phyloP scores from a whole-genome alignment of 2,113 vertebrate species.

The Cinclus mexicanus region DNA sequence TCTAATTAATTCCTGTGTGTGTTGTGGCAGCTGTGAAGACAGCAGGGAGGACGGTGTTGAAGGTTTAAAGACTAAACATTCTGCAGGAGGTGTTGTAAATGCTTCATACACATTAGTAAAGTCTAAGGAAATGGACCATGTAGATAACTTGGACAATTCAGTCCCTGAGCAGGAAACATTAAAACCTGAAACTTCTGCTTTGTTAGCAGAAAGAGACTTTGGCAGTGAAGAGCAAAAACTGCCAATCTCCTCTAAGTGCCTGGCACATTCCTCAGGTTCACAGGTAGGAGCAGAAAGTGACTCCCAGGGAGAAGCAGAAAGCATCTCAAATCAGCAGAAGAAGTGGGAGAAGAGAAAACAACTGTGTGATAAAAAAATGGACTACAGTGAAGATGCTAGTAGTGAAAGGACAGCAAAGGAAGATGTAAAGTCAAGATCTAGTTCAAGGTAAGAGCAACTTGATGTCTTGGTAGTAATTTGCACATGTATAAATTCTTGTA shows the following conservation, averaged over 20 bases:
- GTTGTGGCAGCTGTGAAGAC: conserved; percentile 90
- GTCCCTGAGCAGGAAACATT: conserved; percentile 56
- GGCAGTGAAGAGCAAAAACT: conserved; percentile 52
- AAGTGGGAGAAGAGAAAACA: conserved; percentile 69
- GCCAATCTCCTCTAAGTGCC: conserved; percentile 81
- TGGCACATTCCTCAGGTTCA: conserved; percentile 71
- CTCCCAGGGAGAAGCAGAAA: conserved; percentile 7
- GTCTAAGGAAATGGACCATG: conserved; percentile 64
- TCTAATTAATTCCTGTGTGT: conserved; percentile 93
- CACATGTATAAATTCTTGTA: neutral
- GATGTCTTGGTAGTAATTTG: neutral
- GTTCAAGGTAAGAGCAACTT: conserved; percentile 70
- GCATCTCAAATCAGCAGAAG: conserved; percentile 52
- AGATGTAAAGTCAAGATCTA: conserved; percentile 63
- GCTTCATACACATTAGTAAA: conserved; percentile 74
- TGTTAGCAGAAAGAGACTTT: conserved; percentile 55
- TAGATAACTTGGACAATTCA: conserved; percentile 62
- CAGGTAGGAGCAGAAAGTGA: conserved; percentile 47
- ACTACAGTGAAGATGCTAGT: conserved; percentile 12
- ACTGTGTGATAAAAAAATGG: conserved; percentile 29
- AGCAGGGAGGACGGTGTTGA: conserved; percentile 77
- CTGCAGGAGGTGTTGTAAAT: conserved; percentile 67
- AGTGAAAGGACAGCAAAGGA: conserved; percentile 63
- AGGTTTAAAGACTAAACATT: conserved; percentile 64
- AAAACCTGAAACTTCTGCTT: conserved; percentile 53